Evolutionary conservation across 1,140 invertebrate genomes (phyloP).

Genomic region (Drosophila nebulosa): DNA sequence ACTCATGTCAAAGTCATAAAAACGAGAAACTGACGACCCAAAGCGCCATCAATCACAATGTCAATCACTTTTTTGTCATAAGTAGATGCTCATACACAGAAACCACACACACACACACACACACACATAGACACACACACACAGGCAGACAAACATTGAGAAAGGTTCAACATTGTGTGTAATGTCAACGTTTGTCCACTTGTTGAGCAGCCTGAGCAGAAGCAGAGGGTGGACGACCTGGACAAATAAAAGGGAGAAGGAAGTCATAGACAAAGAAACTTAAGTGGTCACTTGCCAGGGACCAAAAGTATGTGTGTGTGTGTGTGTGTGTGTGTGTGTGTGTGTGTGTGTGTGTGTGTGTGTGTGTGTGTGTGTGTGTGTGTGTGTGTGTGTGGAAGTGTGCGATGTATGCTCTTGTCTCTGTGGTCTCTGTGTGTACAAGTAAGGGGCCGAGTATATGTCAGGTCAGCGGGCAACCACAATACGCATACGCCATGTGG

Average conservation of each 20-base stretch:
- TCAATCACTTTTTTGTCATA: constrained; percentile 72
- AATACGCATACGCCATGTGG: constrained; percentile 71
- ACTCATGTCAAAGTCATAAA: constrained; percentile 59
- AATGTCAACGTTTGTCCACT: constrained; percentile 75
- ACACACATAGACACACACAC: neutral
- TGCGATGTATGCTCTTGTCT: neutral
- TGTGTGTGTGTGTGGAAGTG: neutral
- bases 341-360: neutral
- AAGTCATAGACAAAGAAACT: constrained; percentile 69
- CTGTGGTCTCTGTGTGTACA: neutral
- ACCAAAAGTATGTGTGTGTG: neutral
- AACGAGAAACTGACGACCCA: constrained; percentile 40
- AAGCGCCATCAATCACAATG: constrained; percentile 74
- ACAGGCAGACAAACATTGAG: constrained; percentile 26
- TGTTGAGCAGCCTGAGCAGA: constrained; percentile 53
- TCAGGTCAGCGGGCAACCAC: constrained; percentile 27
- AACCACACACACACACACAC: neutral
- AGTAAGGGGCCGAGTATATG: neutral
- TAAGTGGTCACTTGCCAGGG: constrained; percentile 62
- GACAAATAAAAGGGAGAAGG: constrained; percentile 7
- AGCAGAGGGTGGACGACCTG: constrained; percentile 9
- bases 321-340: constrained; percentile 1
- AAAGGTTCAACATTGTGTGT: constrained; percentile 55
- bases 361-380: constrained; percentile 3
- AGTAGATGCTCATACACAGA: constrained; percentile 59